Conservation (phyloP, 53 echinoderm and acorn worm genomes). For the Henricia sp. region DNA sequence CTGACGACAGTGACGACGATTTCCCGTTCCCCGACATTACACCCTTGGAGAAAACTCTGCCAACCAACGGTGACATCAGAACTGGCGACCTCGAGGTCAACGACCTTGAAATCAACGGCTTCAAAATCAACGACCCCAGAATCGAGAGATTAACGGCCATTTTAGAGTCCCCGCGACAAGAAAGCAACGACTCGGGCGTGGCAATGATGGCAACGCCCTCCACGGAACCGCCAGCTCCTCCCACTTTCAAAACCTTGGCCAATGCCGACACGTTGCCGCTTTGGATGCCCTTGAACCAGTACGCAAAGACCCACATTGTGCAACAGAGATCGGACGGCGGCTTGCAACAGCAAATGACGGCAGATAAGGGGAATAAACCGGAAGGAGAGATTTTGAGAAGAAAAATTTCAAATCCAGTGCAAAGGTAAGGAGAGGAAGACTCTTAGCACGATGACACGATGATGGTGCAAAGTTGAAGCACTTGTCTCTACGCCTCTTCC, state of each 20-base stretch:
- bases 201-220: conserved; percentile 38
- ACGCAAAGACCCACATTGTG: background rate
- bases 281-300: conserved; percentile 10
- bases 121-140: background rate
- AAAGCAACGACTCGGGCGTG: conserved; percentile 22
- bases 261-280: background rate
- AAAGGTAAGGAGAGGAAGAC: too few species aligned
- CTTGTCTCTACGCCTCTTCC: too few species aligned
- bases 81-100: background rate
- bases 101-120: too few species aligned
- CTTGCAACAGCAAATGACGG: background rate
- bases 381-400: too few species aligned
- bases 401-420: too few species aligned
- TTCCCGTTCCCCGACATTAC: conserved; percentile 56
- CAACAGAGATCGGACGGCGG: background rate
- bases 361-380: background rate
- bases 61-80: background rate
- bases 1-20: conserved; percentile 76
- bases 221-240: background rate
- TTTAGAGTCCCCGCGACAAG: conserved; percentile 28
- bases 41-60: conserved; percentile 50
- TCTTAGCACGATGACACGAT: too few species aligned
- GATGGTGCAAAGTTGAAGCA: too few species aligned
- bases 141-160: conserved; percentile 14
- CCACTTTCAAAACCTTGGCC: background rate